These are phyloP conservation scores for Rhopalosiphum padi DNA, from an alignment of 1,140 invertebrate genomes.

Conservation along the genomic window DNA sequence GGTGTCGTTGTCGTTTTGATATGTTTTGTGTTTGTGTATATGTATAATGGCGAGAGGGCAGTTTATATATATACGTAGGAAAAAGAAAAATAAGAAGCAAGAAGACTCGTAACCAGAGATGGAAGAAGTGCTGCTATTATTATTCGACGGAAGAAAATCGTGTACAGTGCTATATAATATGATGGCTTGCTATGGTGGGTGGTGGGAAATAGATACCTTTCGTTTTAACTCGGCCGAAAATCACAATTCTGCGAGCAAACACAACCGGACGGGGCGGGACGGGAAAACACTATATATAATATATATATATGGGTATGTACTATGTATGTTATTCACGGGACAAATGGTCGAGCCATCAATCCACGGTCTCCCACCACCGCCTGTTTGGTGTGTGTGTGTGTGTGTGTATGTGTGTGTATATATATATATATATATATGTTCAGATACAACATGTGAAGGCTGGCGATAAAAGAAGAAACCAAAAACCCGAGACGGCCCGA, in stretches of 20 bases:
- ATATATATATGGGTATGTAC: not conserved
- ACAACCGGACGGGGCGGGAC: not conserved
- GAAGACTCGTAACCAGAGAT: not conserved
- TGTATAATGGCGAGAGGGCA: not conserved
- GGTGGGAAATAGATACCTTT: not conserved
- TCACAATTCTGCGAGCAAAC: not conserved
- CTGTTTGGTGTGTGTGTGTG: not conserved
- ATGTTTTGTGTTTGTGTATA: not conserved
- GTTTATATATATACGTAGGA: not conserved
- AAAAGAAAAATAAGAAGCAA: not conserved
- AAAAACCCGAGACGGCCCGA: not conserved
- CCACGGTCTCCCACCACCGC: not conserved
- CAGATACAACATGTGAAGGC: not conserved
- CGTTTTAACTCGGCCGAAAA: slow-evolving; percentile 5
- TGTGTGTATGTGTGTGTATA: not conserved
- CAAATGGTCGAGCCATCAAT: slow-evolving; percentile 25
- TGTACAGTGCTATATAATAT: not conserved
- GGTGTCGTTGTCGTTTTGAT: slow-evolving; percentile 3
- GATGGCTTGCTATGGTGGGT: not conserved
- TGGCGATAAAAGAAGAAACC: not conserved
- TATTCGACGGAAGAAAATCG: slow-evolving; percentile 12
- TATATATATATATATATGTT: too few relatives aligned
- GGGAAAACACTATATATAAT: not conserved
- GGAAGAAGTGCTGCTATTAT: not conserved
- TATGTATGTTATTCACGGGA: not conserved